phyloP scores from a whole-genome alignment of 2,888 invertebrate species.

The Meloe dianella region DNA sequence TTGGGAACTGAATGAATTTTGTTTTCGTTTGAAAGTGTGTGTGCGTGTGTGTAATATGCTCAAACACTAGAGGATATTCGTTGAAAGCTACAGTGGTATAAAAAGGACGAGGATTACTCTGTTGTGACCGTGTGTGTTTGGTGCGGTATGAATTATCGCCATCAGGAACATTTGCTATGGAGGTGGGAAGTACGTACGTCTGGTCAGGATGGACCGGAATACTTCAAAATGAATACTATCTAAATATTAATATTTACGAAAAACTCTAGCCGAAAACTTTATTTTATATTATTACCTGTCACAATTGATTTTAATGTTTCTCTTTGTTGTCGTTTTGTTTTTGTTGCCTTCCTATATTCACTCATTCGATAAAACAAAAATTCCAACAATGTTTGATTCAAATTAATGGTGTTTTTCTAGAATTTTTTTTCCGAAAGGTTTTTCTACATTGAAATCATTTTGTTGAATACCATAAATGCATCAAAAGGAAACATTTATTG shows the following conservation, averaged over 20 bases:
- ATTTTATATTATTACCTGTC: conserved; percentile 46
- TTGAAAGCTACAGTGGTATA: conserved; percentile 46
- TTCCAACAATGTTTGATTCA: conserved; percentile 8
- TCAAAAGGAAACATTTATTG: conserved; percentile 29
- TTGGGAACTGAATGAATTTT: conserved; percentile 33
- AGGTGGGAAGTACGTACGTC: conserved; percentile 42
- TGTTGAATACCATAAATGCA: conserved; percentile 22
- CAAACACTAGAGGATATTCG: conserved; percentile 36
- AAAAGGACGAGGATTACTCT: conserved; percentile 48
- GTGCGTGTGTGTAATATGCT: conserved; percentile 33
- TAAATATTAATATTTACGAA: conserved; percentile 32
- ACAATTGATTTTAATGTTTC: background rate
- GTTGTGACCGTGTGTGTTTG: conserved; percentile 39
- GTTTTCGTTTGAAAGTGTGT: conserved; percentile 16
- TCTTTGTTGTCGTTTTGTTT: background rate
- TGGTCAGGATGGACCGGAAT: conserved; percentile 41
- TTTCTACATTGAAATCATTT: background rate
- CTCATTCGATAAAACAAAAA: conserved; percentile 4
- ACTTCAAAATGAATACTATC: conserved; percentile 39
- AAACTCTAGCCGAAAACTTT: conserved; percentile 27
- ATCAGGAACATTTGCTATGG: conserved; percentile 57
- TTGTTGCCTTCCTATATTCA: background rate
- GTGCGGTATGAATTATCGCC: conserved; percentile 56
- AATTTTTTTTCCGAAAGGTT: conserved; percentile 1
- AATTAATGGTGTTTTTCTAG: conserved; percentile 6